Evolutionary conservation across 2,888 invertebrate species (phyloP).

Genomic region (Trichopria drosophilae): DNA sequence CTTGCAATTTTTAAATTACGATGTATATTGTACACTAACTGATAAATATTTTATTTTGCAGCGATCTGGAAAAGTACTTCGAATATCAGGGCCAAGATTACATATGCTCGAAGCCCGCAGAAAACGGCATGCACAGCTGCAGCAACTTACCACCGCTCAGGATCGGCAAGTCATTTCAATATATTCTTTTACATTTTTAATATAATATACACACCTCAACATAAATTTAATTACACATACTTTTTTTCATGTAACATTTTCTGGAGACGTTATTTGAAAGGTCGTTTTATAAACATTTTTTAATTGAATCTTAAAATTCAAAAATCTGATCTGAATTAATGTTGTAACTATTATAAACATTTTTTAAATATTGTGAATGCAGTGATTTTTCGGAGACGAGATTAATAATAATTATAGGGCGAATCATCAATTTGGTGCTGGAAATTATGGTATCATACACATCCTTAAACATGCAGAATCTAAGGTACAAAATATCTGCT

Average conservation of each 20-base stretch:
- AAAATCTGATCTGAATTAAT: not conserved
- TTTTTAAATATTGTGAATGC: no score
- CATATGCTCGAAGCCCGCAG: constrained; percentile 91
- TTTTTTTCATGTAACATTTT: not conserved
- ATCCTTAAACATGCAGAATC: no score
- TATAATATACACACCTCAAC: not conserved
- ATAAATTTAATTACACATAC: constrained; percentile 4
- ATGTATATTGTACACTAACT: constrained; percentile 8
- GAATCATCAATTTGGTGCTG: no score
- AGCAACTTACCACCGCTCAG: constrained; percentile 75
- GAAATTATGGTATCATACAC: no score
- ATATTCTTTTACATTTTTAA: not conserved
- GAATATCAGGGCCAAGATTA: constrained; percentile 92
- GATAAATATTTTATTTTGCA: constrained; percentile 52
- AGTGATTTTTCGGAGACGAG: no score
- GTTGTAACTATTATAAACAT: no score
- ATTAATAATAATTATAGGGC: no score
- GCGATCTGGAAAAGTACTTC: constrained; percentile 78
- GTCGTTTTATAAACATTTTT: not conserved
- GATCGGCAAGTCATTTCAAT: constrained; percentile 47
- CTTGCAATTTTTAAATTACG: constrained; percentile 31
- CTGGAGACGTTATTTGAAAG: not conserved
- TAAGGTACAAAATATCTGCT: no score
- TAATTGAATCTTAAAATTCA: not conserved
- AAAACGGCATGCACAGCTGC: constrained; percentile 94